Base-by-base conservation (phyloP, 1,140 invertebrate species). In the Coelopa frigida region DNA sequence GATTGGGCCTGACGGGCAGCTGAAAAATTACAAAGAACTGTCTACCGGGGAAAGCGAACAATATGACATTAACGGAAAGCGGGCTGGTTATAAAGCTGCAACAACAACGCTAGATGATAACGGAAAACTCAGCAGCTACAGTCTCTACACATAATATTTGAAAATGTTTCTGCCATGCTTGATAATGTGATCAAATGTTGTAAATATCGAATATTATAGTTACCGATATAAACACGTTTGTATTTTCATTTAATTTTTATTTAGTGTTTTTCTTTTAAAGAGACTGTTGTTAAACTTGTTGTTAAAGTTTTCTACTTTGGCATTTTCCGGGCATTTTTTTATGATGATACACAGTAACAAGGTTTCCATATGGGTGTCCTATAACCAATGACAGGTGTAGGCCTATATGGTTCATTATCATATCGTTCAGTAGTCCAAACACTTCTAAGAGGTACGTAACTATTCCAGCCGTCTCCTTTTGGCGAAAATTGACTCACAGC, bases 81-180 rank as follows among this genome's bases (percentile, higher is more conserved):
- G 58, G 31, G 42, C 43, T 14, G 63, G 63, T 15, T 70, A 66
- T 51, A 58, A 59, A 29, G 67, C 62, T 7, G 67, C 66, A 46
- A 70, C 67, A 18, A 61, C 67, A 20, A 57, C 67, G 20, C 54
- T 70, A n/a, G 66, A 70, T 37, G 64, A 70, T 51, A 65, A 70
- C 21, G 67, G 67, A 50, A 68, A 64, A 41, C 35, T 58, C 8
- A 57, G 56, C 49, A 60, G 61, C 43, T 58, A 68, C 63, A 69
- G 63, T 50, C 56, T 69, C 33, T 63, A 69, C 50, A 62, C 63
- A 32, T 67, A 67, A 56, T 23, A n/a, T n/a, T n/a, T n/a, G n/a
- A n/a, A n/a, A n/a, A n/a, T n/a, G n/a, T n/a, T n/a, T n/a, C n/a
- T n/a, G n/a, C n/a, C n/a, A n/a, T n/a, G n/a, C n/a, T n/a, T n/a